phyloP scores from a whole-genome alignment of 92 coral and sea anemone species.

The Porites cylindrica region DNA sequence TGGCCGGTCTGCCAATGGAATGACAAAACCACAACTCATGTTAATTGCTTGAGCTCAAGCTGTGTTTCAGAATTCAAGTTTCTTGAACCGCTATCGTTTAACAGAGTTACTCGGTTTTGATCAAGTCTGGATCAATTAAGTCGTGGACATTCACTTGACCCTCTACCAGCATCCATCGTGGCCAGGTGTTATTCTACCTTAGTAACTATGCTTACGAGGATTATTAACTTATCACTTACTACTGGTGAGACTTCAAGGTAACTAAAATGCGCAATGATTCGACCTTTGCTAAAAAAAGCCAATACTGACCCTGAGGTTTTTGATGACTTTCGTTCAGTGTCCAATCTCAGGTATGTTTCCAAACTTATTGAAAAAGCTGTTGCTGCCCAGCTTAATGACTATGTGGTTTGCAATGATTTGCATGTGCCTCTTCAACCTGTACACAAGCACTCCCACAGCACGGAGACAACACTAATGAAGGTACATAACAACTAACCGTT shows the following conservation, averaged over 20 bases:
- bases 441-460: too few relatives aligned
- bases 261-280: slow-evolving; percentile 47
- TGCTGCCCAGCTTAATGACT: background rate
- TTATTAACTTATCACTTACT: slow-evolving; percentile 40
- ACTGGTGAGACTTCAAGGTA: slow-evolving; percentile 26
- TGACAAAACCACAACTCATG: too few relatives aligned
- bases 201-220: slow-evolving; percentile 4
- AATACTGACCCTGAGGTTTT: slow-evolving; percentile 46
- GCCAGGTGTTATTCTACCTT: slow-evolving; percentile 27
- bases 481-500: too few relatives aligned
- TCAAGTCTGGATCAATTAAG: slow-evolving; percentile 51
- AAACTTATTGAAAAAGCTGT: slow-evolving; percentile 49
- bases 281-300: slow-evolving; percentile 46
- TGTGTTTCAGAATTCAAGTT: background rate
- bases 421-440: too few relatives aligned
- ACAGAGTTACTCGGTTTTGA: background rate
- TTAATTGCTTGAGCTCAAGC: too few relatives aligned
- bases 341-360: slow-evolving; percentile 60
- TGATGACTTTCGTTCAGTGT: slow-evolving; percentile 44
- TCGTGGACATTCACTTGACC: slow-evolving; percentile 12
- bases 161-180: background rate
- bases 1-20: background rate
- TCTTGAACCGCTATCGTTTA: background rate
- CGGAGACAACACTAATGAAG: too few relatives aligned
- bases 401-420: too few relatives aligned